A percentile compares a stretch with the other conserved stretches of the same genome.
Evolutionary conservation across 2,113 vertebrate species (phyloP).

Genomic region (Anguilla japonica): DNA sequence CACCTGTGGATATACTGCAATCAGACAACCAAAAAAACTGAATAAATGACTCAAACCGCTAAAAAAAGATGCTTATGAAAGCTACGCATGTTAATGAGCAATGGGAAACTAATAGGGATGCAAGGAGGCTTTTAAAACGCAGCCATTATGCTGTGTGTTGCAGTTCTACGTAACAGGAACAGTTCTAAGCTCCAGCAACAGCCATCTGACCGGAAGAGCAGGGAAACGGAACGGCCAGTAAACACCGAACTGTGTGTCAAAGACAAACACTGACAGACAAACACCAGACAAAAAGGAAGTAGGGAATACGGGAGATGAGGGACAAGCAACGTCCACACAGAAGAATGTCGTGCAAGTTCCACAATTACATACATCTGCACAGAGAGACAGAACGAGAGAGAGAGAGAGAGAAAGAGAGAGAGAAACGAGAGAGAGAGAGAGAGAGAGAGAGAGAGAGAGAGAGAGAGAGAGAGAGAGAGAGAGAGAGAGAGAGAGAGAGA

Average conservation of each 20-base stretch:
- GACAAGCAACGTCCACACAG: not conserved
- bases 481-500: no score
- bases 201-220: not conserved
- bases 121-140: not conserved
- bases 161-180: not conserved
- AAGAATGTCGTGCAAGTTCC: not conserved
- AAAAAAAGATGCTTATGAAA: not conserved
- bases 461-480: no score
- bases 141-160: not conserved
- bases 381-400: no score
- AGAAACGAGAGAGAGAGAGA: no score
- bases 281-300: not conserved
- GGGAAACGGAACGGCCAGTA: not conserved
- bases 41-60: not conserved
- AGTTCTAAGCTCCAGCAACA: not conserved
- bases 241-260: not conserved
- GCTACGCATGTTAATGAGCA: not conserved
- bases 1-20: not conserved
- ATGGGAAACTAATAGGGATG: not conserved
- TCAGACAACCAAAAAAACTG: not conserved
- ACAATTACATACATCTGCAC: no score
- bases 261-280: not conserved
- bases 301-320: not conserved
- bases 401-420: no score
- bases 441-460: no score